Conservation (phyloP, 2,888 invertebrate genomes). For the Heteropelma amictum region DNA sequence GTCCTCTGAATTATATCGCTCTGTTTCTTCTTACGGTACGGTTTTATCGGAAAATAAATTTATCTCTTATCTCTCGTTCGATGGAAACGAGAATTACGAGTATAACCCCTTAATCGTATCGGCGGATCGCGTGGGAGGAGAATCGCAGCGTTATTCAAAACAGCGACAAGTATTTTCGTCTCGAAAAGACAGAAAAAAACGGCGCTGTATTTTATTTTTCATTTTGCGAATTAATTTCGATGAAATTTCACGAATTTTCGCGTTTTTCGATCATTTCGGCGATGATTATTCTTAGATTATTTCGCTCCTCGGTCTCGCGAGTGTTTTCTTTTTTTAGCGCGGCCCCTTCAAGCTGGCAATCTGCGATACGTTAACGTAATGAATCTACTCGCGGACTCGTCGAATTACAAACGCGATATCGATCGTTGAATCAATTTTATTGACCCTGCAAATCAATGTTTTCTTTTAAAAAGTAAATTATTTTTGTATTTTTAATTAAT, state of each 20-base stretch:
- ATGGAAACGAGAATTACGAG: neutral
- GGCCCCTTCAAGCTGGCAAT: constrained; percentile 9
- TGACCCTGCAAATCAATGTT: too few species aligned
- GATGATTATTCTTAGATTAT: neutral
- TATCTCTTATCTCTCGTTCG: constrained; percentile 14
- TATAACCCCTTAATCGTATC: neutral
- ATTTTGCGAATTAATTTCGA: too few species aligned
- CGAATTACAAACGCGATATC: too few species aligned
- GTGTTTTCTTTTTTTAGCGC: neutral
- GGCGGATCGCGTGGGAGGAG: too few species aligned
- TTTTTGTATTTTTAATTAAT: too few species aligned
- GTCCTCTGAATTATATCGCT: constrained; percentile 48
- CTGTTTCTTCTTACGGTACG: constrained; percentile 7
- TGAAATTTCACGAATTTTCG: neutral
- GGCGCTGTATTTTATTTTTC: too few species aligned
- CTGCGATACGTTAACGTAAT: neutral
- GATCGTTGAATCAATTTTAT: too few species aligned
- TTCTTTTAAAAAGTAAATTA: too few species aligned
- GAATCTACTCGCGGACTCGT: neutral
- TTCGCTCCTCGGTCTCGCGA: too few species aligned
- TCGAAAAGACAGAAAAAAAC: too few species aligned
- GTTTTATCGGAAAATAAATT: constrained; percentile 31
- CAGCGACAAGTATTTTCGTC: too few species aligned
- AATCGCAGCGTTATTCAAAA: too few species aligned
- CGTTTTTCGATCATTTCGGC: neutral